Evolutionary conservation across 2,113 vertebrate species (phyloP).

Genomic region (Perca schrenkii): DNA sequence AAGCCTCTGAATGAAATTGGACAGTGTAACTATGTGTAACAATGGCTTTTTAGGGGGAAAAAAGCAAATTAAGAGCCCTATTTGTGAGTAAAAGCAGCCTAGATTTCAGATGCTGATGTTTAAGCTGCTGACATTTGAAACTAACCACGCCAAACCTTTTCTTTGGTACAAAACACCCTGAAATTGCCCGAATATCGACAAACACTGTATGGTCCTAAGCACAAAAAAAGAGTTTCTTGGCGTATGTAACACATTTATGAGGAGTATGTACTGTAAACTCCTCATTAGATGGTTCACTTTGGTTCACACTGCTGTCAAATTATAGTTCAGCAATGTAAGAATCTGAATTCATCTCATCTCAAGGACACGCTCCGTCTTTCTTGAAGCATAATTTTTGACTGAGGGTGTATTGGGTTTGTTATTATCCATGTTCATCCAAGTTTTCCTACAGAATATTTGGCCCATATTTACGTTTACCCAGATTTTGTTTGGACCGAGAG

Average conservation of each 20-base stretch:
- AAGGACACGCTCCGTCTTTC: conserved; percentile 20
- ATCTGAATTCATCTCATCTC: conserved; percentile 37
- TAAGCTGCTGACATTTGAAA: conserved; percentile 25
- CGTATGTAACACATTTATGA: background rate
- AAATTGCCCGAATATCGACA: background rate
- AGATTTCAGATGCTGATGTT: conserved; percentile 26
- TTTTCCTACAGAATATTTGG: conserved; percentile 13
- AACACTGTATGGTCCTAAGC: background rate
- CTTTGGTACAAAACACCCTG: conserved; percentile 7
- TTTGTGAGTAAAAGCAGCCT: conserved; percentile 26
- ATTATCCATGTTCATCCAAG: conserved; percentile 12
- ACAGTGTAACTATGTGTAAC: conserved; percentile 1
- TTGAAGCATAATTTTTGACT: background rate
- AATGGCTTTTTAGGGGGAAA: background rate
- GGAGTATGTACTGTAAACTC: conserved; percentile 2
- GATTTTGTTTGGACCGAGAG: background rate
- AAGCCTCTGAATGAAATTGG: conserved; percentile 10
- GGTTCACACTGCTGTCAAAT: conserved; percentile 49
- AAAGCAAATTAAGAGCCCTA: background rate
- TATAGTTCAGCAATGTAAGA: conserved; percentile 45
- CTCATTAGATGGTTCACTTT: conserved; percentile 48
- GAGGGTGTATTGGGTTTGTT: conserved; percentile 14
- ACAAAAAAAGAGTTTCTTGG: conserved; percentile 1
- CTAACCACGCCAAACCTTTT: conserved; percentile 4
- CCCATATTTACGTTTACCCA: conserved; percentile 6